These are phyloP conservation scores for Rhinophrynus dorsalis DNA, from an alignment of 2,797 vertebrate species.

Conservation along the genomic window DNA sequence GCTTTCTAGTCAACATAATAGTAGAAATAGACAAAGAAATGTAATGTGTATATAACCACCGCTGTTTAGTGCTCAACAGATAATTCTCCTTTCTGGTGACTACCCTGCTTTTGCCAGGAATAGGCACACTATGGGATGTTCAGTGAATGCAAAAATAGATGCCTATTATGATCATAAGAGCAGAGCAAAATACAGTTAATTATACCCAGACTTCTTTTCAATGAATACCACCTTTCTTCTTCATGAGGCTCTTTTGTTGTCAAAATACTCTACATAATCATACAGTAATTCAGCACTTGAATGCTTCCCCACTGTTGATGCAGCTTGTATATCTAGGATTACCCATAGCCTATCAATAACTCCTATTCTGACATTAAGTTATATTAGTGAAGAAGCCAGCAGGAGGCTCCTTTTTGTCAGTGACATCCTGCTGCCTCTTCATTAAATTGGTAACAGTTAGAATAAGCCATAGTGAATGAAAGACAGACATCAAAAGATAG, in stretches of 20 bases:
- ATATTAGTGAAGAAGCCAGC: conserved; percentile 26
- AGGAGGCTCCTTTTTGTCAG: conserved; percentile 3
- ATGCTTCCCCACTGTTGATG: conserved; percentile 8
- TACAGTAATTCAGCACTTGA: conserved; percentile 22
- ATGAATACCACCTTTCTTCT: neutral
- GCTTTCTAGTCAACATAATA: no score
- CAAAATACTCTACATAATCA: conserved; percentile 16
- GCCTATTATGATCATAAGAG: conserved; percentile 1
- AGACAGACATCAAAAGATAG: no score
- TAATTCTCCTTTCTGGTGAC: neutral
- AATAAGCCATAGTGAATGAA: no score
- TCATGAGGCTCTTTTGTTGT: conserved; percentile 13
- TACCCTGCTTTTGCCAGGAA: neutral
- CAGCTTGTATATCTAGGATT: neutral
- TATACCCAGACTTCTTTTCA: neutral
- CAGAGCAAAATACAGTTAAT: neutral
- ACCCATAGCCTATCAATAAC: conserved; percentile 18
- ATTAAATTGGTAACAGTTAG: conserved; percentile 3
- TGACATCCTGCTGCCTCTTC: conserved; percentile 13
- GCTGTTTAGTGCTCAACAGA: neutral
- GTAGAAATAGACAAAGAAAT: no score
- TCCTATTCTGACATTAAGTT: conserved; percentile 19
- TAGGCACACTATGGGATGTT: neutral
- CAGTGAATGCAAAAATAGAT: neutral
- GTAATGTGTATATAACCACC: neutral